Percentiles rank a stretch among this genome's conserved stretches.
Conservation (phyloP, 2,888 invertebrate species). For the Rosalia funebris region DNA sequence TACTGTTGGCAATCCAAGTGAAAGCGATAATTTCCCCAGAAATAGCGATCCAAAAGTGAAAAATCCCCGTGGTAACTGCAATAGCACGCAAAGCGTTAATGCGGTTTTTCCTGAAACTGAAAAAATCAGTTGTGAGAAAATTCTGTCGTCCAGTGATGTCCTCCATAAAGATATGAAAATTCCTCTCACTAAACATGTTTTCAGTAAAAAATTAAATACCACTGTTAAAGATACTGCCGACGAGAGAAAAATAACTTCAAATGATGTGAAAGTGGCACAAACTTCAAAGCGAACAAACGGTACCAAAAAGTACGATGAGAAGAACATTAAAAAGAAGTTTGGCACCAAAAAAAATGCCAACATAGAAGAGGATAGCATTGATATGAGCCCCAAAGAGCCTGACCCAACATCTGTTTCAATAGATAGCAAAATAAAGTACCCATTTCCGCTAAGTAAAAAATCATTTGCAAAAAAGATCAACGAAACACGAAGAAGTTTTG, state of each 20-base stretch:
- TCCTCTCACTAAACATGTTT: constrained; percentile 6
- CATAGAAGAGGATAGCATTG: neutral
- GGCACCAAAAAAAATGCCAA: neutral
- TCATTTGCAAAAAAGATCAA: neutral
- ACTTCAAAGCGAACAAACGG: neutral
- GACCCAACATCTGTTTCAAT: too few species aligned
- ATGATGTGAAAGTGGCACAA: neutral
- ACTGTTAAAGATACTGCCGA: neutral
- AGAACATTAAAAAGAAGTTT: neutral
- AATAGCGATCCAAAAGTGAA: neutral
- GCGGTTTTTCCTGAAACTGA: neutral
- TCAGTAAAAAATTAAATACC: constrained; percentile 1
- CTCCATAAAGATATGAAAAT: constrained; percentile 23
- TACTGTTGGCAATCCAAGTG: constrained; percentile 16
- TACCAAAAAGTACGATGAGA: neutral
- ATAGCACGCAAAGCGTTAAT: constrained; percentile 12
- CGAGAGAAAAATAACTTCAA: neutral
- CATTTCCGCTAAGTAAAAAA: neutral
- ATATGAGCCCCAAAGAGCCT: neutral
- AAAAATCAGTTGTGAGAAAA: constrained; percentile 28
- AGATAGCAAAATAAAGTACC: neutral
- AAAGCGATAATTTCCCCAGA: neutral
- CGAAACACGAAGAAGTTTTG: neutral
- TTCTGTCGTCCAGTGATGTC: constrained; percentile 37
- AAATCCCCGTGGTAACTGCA: neutral